Base-by-base conservation (phyloP, 2,888 invertebrate genomes). In the Caenorhabditis wallacei region DNA sequence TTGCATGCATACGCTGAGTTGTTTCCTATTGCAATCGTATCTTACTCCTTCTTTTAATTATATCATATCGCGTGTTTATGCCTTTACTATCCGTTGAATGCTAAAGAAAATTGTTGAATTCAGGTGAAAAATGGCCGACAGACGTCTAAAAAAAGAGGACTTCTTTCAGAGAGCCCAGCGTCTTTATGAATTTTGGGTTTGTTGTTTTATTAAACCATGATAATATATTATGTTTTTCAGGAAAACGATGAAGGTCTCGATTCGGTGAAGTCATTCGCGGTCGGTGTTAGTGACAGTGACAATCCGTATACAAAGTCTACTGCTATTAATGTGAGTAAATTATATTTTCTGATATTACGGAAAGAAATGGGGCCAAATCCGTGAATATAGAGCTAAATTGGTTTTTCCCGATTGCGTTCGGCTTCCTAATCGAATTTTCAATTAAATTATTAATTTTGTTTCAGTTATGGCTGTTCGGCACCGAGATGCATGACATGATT, bases 231-330 rank as follows among this genome's bases (percentile, higher is more conserved):
- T 30, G n/a, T n/a, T n/a, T 70, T 88, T 13, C 69, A 89, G 89
- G 85, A 85, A 24, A 75, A 82, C 20, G 94, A 59, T 46, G 91
- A 92, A 68, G 92, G 92, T 79, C 84, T 93, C 26, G 90, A 89
- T 22, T 96, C 96, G 93, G 95, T 95, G 90, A 97, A 98, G 94
- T 96, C 97, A 88, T 93, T 98, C 85, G 95, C 97, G 87, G 95
- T 96, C 13, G 95, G 96, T 59, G 96, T 97, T 80, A 98, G 98
- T 74, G 95, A 95, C 11, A 97, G 98, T 92, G 97, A 98, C 90
- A 95, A 98, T 92, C 95, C 97, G 64, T 99, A 99, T 93, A 96
- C 97, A 92, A 99, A 99, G 93, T 97, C 98, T 4, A 96, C 96
- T 87, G 95, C 98, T 20, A 93, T 98, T 87, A 98, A 98, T 94